These are phyloP conservation scores for Montipora capitata DNA, from an alignment of 92 coral and sea anemone genomes.

Conservation along the genomic window DNA sequence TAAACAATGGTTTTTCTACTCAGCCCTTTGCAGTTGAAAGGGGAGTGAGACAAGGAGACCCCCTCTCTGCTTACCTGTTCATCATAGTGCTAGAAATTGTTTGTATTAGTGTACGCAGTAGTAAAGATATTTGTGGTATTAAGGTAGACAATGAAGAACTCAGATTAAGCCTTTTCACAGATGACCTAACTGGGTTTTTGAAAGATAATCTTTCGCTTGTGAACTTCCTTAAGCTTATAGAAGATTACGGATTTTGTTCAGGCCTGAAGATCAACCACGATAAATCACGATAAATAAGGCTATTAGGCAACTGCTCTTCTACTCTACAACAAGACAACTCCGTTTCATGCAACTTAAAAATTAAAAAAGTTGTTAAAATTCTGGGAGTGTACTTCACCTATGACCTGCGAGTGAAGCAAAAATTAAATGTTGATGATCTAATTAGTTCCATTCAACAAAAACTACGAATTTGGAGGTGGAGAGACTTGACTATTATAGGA, in stretches of 20 bases:
- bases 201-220: too few species aligned
- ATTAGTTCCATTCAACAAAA: neutral
- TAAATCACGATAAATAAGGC: too few species aligned
- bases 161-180: neutral
- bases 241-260: too few species aligned
- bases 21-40: neutral
- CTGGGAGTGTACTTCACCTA: neutral
- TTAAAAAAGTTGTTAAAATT: neutral
- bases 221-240: too few species aligned
- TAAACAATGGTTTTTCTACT: too few species aligned
- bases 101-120: neutral
- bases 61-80: neutral
- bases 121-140: neutral
- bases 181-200: neutral
- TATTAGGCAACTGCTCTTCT: too few species aligned
- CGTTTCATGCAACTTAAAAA: neutral
- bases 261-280: too few species aligned
- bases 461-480: neutral
- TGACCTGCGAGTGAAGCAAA: too few species aligned
- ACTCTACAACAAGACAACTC: too few species aligned
- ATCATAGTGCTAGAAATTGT: neutral
- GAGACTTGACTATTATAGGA: neutral
- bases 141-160: neutral
- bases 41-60: conserved; percentile 1
- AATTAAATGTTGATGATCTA: too few species aligned